Evolutionary conservation across 2,113 vertebrate genomes (phyloP).

Genomic region (Cromileptes altivelis): DNA sequence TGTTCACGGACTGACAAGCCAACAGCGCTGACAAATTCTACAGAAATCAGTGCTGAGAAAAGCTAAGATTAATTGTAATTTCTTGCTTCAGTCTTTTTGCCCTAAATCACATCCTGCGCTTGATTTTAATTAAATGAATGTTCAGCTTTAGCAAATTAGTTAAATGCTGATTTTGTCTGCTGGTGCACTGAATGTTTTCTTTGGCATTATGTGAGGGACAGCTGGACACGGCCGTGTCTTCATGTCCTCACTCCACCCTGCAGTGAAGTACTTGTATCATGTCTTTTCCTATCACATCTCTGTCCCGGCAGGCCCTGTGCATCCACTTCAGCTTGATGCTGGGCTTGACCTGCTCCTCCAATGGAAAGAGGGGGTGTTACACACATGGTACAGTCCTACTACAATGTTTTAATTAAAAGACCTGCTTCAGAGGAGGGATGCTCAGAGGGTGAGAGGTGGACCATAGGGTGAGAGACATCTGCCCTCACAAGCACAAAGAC

Average conservation of each 20-base stretch:
- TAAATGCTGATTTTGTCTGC: conserved; percentile 7
- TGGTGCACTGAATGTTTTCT: conserved; percentile 14
- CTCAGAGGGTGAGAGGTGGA: conserved; percentile 72
- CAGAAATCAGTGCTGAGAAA: conserved; percentile 17
- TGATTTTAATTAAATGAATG: neutral
- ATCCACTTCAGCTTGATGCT: conserved; percentile 41
- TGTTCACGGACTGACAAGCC: neutral
- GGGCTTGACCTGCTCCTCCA: conserved; percentile 34
- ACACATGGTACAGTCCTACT: conserved; percentile 41
- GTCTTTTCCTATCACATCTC: conserved; percentile 76
- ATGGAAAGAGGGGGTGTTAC: conserved; percentile 18
- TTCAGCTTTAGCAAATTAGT: neutral
- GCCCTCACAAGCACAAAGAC: conserved; percentile 76
- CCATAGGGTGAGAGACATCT: conserved; percentile 80
- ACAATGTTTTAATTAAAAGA: conserved; percentile 83
- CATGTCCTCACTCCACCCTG: conserved; percentile 61
- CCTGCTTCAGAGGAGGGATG: conserved; percentile 62
- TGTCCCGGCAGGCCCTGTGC: conserved; percentile 58
- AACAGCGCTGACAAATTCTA: conserved; percentile 20
- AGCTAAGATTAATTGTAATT: neutral
- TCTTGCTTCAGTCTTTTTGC: neutral
- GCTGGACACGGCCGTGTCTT: conserved; percentile 53
- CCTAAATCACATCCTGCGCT: neutral
- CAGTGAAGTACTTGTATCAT: conserved; percentile 69
- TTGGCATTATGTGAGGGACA: conserved; percentile 51